Conservation (phyloP, 2,797 vertebrate species). For the Buphagus erythrorhynchus region DNA sequence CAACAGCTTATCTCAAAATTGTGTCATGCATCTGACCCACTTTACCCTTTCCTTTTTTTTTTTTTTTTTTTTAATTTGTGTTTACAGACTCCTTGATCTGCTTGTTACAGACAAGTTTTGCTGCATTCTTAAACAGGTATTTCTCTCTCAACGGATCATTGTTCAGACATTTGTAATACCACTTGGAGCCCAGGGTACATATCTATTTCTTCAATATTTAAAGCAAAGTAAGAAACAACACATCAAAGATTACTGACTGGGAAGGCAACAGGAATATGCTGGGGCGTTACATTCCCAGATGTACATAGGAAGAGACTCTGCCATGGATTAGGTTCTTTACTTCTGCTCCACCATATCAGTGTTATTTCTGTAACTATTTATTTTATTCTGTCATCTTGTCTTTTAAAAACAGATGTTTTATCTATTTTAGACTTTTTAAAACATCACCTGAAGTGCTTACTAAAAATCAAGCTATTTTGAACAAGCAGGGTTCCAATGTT, state of each 20-base stretch:
- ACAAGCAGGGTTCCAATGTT: not conserved
- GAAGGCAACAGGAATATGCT: not conserved
- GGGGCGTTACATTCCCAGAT: not conserved
- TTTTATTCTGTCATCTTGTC: not conserved
- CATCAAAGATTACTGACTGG: not conserved
- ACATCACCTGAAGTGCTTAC: not conserved
- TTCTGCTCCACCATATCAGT: not conserved
- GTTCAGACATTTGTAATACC: not conserved
- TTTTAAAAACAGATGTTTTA: not conserved
- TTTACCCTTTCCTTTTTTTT: not conserved
- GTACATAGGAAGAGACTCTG: not conserved
- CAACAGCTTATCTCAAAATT: conserved; percentile 39
- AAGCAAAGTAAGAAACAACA: not conserved
- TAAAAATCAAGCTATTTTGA: not conserved
- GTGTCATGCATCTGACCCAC: not conserved
- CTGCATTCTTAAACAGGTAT: conserved; percentile 10
- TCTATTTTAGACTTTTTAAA: not conserved
- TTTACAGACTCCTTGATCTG: not conserved
- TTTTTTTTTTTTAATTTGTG: not conserved
- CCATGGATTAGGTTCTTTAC: not conserved
- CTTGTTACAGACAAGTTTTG: not conserved
- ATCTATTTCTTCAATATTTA: not conserved
- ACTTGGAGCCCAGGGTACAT: not conserved
- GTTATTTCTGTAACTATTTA: not conserved
- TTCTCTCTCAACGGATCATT: not conserved